Evolutionary conservation across 37 sponge, comb jelly and placozoan species (phyloP), one percentile per base, ranked within the genome.

Genomic region (Aplysina aerophoba): DNA sequence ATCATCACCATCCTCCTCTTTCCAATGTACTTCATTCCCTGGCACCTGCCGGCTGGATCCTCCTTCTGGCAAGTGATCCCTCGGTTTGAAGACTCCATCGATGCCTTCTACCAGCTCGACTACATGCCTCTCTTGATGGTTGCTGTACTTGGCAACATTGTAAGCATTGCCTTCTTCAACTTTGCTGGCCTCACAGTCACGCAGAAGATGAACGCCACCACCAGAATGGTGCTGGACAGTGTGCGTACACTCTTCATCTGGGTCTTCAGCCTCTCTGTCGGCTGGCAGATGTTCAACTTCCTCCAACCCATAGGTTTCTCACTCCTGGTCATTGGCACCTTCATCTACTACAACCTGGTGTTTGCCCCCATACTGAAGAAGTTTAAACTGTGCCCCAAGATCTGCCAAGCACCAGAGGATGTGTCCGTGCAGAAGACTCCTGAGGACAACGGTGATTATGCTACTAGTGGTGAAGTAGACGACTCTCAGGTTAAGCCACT

Each of bases 121-220:
- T 61, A 94, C 85, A 83, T 30, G 38, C 56, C 60, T 31, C 84
- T 67, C 3, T 83, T 98, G 22, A 54, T 86, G 15, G 24, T 98
- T 15, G 74, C 96, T 24, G 84, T 85, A 11, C 39, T 98, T 17
- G 96, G 96, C 0, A 80, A 85, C 8, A 87, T 98, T 24, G 55
- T 98, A 41, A 98, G 98, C 85, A 95, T 98, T 71, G 96, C 96
- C 22, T 92, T 98, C 86, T 95, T 95, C 86, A 98, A 98, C 90
- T 95, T 95, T 82, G 86, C 98, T 78, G 98, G 98, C 1, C 84
- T 98, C 11, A 95, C 94, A 24, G 94, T 98, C 25, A 98, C 98
- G 0, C 75, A 90, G 58, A 88, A 85, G 16, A 87, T 98, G 84
- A 98, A 67, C 78, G 98, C 98, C 17, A 98, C 98, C 21, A 91